Base-by-base conservation (phyloP, 2,113 vertebrate species). In the Corydoras maculifer region DNA sequence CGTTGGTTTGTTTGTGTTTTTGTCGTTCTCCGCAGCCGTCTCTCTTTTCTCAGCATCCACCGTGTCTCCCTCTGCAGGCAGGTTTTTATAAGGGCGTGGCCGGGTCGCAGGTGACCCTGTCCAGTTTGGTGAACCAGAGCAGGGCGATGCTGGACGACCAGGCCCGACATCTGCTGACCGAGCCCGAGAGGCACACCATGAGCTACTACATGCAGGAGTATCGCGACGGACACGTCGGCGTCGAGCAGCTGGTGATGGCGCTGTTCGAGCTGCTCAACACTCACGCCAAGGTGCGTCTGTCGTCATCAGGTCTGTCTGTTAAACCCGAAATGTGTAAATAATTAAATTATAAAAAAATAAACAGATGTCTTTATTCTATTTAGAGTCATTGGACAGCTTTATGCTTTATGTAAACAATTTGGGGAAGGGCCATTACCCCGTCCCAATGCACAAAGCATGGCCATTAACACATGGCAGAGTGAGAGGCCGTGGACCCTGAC, bases 211-310 rank as follows among this genome's bases (percentile, higher is more conserved):
- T 98, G 76, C 93, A 95, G 5, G 93, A 99, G 87, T 99, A 99
- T 80, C 88, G 90, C 58, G 85, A 92, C 0, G 90, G 91, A n/a
- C 89, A 94, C 79, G 77, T 98, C 74, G 91, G 92, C 0, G 92
- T 96, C 65, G 93, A 94, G 63, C 91, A 93, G 65, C 88, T 99
- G 0, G 90, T 93, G 80, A 93, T 95, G 92, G 96, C 96, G 0
- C 86, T 99, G 74, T 96, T 96, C 0, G 94, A 98, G 82, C 90
- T 99, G n/a, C 90, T 99, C 83, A 96, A 99, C 87, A 99, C 97
- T 0, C 95, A 95, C 0, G 93, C 95, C 65, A 98, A 99, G 94
- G 97, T 95, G 80, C 84, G 82, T 14, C 29, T 29, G 5, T 60
- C 55, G 30, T 68, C 14, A 68, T 8, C 12, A 13, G 65, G 15